Conservation (phyloP, 2,113 vertebrate species). For the Varanus komodoensis region DNA sequence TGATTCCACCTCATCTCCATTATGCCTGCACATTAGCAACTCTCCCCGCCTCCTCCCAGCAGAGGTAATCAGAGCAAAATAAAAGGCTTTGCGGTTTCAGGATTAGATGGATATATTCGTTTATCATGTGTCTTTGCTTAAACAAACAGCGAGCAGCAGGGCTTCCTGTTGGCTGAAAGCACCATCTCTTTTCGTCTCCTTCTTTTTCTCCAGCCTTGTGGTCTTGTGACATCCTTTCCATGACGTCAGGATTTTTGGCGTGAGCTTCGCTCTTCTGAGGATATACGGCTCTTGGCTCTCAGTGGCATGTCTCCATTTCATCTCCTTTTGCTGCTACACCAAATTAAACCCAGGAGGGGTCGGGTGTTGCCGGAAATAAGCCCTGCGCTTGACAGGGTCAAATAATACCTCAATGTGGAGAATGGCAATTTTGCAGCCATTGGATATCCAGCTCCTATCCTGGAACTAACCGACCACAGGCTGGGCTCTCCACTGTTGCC, state of each 20-base stretch:
- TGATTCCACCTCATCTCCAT: background rate
- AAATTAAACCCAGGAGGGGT: slow-evolving; percentile 18
- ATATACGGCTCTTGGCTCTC: slow-evolving; percentile 16
- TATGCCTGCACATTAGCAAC: background rate
- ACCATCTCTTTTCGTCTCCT: background rate
- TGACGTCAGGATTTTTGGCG: slow-evolving; percentile 20
- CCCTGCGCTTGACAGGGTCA: slow-evolving; percentile 5
- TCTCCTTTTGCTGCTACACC: slow-evolving; percentile 27
- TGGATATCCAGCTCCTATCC: slow-evolving; percentile 9
- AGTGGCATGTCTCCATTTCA: slow-evolving; percentile 4
- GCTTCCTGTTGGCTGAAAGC: background rate
- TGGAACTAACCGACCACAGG: slow-evolving; percentile 4
- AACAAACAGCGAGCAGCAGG: slow-evolving; percentile 12
- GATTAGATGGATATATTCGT: slow-evolving; percentile 8
- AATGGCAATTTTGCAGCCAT: slow-evolving; percentile 8
- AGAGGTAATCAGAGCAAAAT: background rate
- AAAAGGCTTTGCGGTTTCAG: slow-evolving; percentile 5
- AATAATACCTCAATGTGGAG: slow-evolving; percentile 5
- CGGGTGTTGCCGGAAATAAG: background rate
- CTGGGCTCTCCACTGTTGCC: no score
- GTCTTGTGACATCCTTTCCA: slow-evolving; percentile 25
- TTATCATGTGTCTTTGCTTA: slow-evolving; percentile 29
- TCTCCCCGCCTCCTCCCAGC: background rate
- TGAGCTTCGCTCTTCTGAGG: background rate
- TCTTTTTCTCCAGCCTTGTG: background rate